Conservation (phyloP, 2,797 vertebrate genomes). For the Hydrophis major region DNA sequence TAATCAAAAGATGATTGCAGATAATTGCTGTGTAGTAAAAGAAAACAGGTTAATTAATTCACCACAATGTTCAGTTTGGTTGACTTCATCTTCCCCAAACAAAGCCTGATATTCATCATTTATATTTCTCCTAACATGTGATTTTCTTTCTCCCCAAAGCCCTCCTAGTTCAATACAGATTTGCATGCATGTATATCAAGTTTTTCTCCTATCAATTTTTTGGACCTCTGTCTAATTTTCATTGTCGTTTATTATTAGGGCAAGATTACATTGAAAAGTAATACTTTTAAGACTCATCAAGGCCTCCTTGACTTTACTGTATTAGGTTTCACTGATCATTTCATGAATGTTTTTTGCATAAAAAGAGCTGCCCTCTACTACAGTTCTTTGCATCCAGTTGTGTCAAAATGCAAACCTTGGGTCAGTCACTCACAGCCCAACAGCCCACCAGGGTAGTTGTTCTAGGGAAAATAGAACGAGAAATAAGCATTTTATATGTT, state of each 20-base stretch:
- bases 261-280: constrained; percentile 31
- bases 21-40: not conserved
- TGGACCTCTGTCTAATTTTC: constrained; percentile 12
- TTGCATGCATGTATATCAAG: not conserved
- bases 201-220: not conserved
- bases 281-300: not conserved
- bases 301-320: not conserved
- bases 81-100: constrained; percentile 15
- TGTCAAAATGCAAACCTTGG: not conserved
- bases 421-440: not conserved
- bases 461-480: not conserved
- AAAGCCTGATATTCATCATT: not conserved
- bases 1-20: not conserved
- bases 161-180: not conserved
- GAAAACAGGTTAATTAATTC: not conserved
- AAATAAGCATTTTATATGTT: not conserved
- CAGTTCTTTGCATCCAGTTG: not conserved
- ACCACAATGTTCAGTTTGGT: constrained; percentile 19
- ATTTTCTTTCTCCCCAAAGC: constrained; percentile 24
- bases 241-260: not conserved
- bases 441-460: not conserved
- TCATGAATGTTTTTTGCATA: not conserved
- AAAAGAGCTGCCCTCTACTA: not conserved
- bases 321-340: constrained; percentile 15
- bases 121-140: constrained; percentile 41